Evolutionary conservation across 2,797 vertebrate genomes (phyloP).

Genomic region (Hephaestus fuliginosus): DNA sequence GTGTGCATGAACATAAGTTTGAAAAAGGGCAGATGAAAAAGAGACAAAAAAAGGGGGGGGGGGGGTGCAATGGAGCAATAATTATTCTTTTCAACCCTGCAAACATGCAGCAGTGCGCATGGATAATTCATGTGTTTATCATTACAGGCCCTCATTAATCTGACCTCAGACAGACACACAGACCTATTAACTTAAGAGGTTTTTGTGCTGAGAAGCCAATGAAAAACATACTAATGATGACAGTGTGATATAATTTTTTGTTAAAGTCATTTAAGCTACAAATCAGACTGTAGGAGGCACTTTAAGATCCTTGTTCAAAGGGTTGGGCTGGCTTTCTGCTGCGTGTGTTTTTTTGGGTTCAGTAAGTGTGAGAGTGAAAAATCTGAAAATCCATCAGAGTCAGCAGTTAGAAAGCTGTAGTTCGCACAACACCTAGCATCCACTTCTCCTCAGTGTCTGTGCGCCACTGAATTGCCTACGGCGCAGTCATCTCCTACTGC

Average conservation of each 20-base stretch:
- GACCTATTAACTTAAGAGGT: slow-evolving; percentile 27
- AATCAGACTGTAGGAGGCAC: background rate
- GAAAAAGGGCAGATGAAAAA: slow-evolving; percentile 18
- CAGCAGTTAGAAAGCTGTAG: slow-evolving; percentile 13
- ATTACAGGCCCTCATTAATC: slow-evolving; percentile 52
- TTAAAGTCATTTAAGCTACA: slow-evolving; percentile 18
- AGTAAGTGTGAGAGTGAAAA: background rate
- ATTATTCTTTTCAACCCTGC: slow-evolving; percentile 42
- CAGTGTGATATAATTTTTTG: background rate
- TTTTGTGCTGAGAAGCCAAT: background rate
- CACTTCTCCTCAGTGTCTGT: background rate
- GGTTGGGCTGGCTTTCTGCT: background rate
- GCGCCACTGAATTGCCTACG: background rate
- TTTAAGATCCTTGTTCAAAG: background rate
- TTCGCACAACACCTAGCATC: slow-evolving; percentile 2
- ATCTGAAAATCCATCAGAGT: background rate
- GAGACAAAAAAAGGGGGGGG: background rate
- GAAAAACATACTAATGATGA: slow-evolving; percentile 4
- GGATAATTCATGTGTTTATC: slow-evolving; percentile 71
- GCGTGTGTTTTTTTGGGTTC: background rate
- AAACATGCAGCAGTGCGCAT: slow-evolving; percentile 44
- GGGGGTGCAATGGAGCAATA: slow-evolving; percentile 13
- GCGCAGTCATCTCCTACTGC: slow-evolving; percentile 1
- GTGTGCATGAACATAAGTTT: background rate
- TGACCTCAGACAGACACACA: slow-evolving; percentile 32